Base-by-base conservation (phyloP, 2,888 invertebrate species). In the Drosophila yooni region DNA sequence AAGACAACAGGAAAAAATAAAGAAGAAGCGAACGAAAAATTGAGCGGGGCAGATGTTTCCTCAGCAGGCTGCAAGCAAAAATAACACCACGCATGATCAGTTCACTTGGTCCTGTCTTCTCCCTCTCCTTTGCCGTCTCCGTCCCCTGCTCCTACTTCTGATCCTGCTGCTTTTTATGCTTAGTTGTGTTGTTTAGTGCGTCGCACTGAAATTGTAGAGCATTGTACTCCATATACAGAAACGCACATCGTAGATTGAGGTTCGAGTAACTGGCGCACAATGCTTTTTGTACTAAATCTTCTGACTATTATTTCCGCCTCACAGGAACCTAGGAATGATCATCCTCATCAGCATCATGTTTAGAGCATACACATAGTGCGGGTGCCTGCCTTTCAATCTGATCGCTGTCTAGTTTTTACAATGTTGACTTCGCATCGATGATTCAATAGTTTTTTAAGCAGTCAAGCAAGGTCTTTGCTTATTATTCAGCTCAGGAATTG, bases 1-100 rank as follows among this genome's bases (percentile, higher is more conserved):
- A 71, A 73, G 73, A 76, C 73, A 77, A 74, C 77, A 75, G 74
- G 64, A 76, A 81, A 81, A 83, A 54, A 65, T 63, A 50, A 65
- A 18, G 67, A 56, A 58, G 68, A 70, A 79, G 66, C 66, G 52
- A 57, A 72, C 65, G 27, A 57, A 76, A 76, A 75, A 83, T 68
- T 88, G 89, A 88, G 87, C 87, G 89, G 87, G 89, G 87, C 87
- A 88, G 89, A 88, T 88, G 87, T 88, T 88, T 88, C 87, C 87
- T 82, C 78, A 84, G 83, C 89, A 88, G 87, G 84, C 85, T 88
- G 85, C 88, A 84, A 79, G 73, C 58, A 80, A 67, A 74, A 87
- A 81, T 74, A 81, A 79, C 88, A 87, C 87, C 81, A 86, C 88
- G 88, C 88, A 86, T 88, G 88, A 89, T 89, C 88, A 74, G 84